Evolutionary conservation across 2,797 vertebrate species (phyloP), one percentile per base, ranked within the genome.

Genomic region (Cichlasoma orientale): DNA sequence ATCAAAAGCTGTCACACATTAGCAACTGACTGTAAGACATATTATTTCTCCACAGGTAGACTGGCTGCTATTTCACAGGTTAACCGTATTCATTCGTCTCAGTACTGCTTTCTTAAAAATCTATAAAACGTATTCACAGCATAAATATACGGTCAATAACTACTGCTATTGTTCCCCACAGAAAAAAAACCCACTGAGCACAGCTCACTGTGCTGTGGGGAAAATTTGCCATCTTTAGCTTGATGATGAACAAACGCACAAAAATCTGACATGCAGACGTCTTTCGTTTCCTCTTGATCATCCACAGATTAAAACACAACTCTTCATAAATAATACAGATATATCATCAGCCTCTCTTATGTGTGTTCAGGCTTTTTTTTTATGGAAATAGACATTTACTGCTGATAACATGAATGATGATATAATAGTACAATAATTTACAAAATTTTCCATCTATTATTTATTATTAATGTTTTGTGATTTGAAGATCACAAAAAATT

Each of bases 1-100:
- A 86, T 84, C 69, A 31, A 56, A 54, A 36, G 7, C 25, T 72
- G 56, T 53, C 19, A 79, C 38, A 72, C 1, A 70, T 44, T 33
- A 69, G 7, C 10, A 75, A 80, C 77, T 2, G 6, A 59, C 16
- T 56, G 4, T 11, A 25, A 53, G 21, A 41, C 52, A 47, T 29
- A 47, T 68, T 56, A 57, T 74, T 79, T 70, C 27, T 72, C 55
- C 36, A 29, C 31, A 70, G 18, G 33, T 14, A n/a, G 61, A 82
- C 18, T 13, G 1, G 41, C 13, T n/a, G 4, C 59, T 68, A 50
- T 50, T 68, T 68, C 19, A 47, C 10, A 16, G 1, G 16, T 18
- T 47, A 47, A 47, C 44, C 4, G 5, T 47, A 47, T 16, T 47
- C 14, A 47, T 47, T 18, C 44, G 5, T 2, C 44, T 47, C 44